Evolutionary conservation across 2,888 invertebrate genomes (phyloP), one percentile per base, ranked within the genome.

Genomic region (Stratiomys singularior): DNA sequence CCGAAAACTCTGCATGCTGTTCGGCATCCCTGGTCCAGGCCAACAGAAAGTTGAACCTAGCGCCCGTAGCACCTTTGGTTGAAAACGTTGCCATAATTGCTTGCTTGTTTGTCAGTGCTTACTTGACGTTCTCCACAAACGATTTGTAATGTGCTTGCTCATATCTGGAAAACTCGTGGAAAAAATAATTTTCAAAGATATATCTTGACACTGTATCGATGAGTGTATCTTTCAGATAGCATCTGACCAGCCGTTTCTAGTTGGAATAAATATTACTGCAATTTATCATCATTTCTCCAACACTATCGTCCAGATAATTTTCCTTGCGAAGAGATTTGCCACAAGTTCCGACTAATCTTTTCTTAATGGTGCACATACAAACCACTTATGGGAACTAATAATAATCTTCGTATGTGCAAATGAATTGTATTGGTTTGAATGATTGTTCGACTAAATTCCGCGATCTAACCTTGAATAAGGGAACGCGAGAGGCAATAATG

Each of bases 251-350:
- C 23, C 7, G n/a, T 11, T 7, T 7, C 5, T 60, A 18, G 21
- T 18, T 11, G 21, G 7, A 21, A 60, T 23, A 25, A 25, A 60
- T 25, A 7, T 15, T 21, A n/a, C 11, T 7, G 18, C 25, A 25
- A 60, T 60, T 60, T 60, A 60, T 60, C 60, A 60, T 52, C 60
- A 60, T 23, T 25, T 60, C 23, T 15, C 7, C 25, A 25, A 60
- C 5, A n/a, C 21, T 21, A 3, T 60, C 60, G 25, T 7, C 60
- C 13, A 60, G 23, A 25, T 60, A 25, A 60, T 23, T 23, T 60
- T 21, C 25, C 4, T 25, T 60, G 7, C 23, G 60, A 21, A 60
- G 18, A 60, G 7, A 60, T 23, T 60, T 25, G 5, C 23, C 5
- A 23, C 25, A 60, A 25, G 60, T 60, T 25, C 25, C 37, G 60